phyloP scores from a whole-genome alignment of 2,888 invertebrate species.

The Bhutanitis thaidina region DNA sequence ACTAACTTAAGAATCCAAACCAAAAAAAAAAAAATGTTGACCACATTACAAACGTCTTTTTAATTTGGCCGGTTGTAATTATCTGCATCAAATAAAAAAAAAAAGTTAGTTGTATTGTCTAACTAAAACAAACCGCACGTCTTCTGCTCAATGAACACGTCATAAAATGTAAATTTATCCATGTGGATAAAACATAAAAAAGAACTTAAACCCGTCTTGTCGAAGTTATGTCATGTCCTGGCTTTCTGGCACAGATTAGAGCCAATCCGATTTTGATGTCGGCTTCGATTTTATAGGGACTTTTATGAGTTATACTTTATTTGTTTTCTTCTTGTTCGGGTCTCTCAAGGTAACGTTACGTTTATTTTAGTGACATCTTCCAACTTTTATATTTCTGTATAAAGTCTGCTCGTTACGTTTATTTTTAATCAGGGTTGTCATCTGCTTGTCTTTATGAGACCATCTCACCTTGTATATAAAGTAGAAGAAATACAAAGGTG shows the following conservation, averaged over 20 bases:
- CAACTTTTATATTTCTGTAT: not conserved
- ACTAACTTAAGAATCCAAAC: no score
- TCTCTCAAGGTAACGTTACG: not conserved
- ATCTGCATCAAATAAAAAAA: not conserved
- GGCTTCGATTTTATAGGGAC: conserved; percentile 20
- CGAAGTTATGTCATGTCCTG: conserved; percentile 21
- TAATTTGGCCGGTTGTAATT: no score
- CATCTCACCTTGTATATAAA: no score
- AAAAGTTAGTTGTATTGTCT: conserved; percentile 1
- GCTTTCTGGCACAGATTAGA: conserved; percentile 24
- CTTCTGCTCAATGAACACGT: conserved; percentile 27
- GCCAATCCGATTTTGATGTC: conserved; percentile 26
- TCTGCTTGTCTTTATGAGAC: no score
- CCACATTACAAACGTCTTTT: no score
- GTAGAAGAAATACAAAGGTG: no score
- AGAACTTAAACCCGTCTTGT: conserved; percentile 15
- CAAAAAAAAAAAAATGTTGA: no score
- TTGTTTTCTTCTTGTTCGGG: not conserved
- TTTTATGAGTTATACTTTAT: conserved; percentile 11
- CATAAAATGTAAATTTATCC: conserved; percentile 28
- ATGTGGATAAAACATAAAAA: conserved; percentile 17
- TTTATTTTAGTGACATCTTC: not conserved
- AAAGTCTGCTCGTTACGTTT: no score
- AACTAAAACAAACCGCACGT: conserved; percentile 22
- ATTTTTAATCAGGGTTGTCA: no score